Conservation (phyloP, 1,140 invertebrate genomes). For the Aleiodes sp. region DNA sequence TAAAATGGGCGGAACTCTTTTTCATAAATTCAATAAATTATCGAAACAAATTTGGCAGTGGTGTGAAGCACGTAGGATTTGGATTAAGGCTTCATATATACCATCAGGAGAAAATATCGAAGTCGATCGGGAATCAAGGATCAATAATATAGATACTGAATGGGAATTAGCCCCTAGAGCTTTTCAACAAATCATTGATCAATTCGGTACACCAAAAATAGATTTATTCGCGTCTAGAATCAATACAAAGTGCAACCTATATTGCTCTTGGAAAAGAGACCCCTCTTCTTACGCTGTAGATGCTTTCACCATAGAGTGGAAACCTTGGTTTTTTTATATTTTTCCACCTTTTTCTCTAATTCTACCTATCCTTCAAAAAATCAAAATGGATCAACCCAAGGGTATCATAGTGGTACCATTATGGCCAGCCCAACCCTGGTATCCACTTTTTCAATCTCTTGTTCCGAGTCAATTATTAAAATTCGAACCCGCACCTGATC, state of each 20-base stretch:
- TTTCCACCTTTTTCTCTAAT: slow-evolving; percentile 33
- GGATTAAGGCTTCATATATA: slow-evolving; percentile 27
- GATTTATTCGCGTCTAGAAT: slow-evolving; percentile 43
- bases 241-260: slow-evolving; percentile 43
- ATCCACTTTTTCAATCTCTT: no score
- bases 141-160: slow-evolving; percentile 26
- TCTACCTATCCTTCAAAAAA: slow-evolving; percentile 21
- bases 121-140: slow-evolving; percentile 24
- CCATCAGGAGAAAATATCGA: slow-evolving; percentile 19
- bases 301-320: slow-evolving; percentile 47
- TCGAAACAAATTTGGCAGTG: slow-evolving; percentile 25
- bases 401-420: slow-evolving; percentile 30
- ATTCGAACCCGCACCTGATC: slow-evolving; percentile 22
- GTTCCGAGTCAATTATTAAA: neutral
- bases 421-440: slow-evolving; percentile 32
- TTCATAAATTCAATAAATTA: neutral
- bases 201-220: slow-evolving; percentile 39
- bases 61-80: slow-evolving; percentile 27
- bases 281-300: slow-evolving; percentile 37
- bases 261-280: slow-evolving; percentile 41
- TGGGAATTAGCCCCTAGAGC: slow-evolving; percentile 17
- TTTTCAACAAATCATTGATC: slow-evolving; percentile 31
- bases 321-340: slow-evolving; percentile 41
- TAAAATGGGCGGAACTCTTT: slow-evolving; percentile 19
- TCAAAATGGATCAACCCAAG: slow-evolving; percentile 30